phyloP scores from a whole-genome alignment of 1,140 invertebrate genomes.

The Brachionus plicatilis region DNA sequence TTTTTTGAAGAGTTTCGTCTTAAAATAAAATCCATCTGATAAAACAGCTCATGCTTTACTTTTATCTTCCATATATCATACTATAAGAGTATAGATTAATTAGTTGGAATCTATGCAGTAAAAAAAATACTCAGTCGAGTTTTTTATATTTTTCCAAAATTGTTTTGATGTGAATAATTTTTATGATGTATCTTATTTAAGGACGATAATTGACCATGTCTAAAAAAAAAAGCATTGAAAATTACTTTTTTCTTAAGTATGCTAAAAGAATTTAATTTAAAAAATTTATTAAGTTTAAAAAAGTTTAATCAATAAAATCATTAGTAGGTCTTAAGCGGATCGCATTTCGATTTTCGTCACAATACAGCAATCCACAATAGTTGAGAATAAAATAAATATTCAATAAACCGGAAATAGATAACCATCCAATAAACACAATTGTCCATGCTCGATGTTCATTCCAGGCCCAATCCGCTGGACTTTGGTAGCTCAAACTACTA shows the following conservation, averaged over 20 bases:
- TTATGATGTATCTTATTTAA: neutral
- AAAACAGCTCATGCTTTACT: neutral
- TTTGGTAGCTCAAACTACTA: neutral
- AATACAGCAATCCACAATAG: neutral
- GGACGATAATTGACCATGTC: neutral
- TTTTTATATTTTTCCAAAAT: neutral
- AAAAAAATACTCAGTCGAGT: neutral
- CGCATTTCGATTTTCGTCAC: neutral
- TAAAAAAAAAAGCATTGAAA: neutral
- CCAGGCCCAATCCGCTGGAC: slow-evolving; percentile 9
- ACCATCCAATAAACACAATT: neutral
- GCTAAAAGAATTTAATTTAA: neutral
- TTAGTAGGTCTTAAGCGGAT: neutral
- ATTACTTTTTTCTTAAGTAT: too few relatives aligned
- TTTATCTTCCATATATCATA: neutral
- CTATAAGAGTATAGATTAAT: neutral
- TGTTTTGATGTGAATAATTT: neutral
- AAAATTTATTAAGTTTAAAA: neutral
- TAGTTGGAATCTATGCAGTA: neutral
- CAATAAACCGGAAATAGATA: neutral
- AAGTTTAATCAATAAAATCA: neutral
- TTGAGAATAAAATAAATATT: slow-evolving; percentile 3
- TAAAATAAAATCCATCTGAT: neutral
- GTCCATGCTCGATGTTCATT: neutral
- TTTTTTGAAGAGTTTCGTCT: neutral